phyloP scores from a whole-genome alignment of 1,140 invertebrate species.

The Rhyzopertha dominica region DNA sequence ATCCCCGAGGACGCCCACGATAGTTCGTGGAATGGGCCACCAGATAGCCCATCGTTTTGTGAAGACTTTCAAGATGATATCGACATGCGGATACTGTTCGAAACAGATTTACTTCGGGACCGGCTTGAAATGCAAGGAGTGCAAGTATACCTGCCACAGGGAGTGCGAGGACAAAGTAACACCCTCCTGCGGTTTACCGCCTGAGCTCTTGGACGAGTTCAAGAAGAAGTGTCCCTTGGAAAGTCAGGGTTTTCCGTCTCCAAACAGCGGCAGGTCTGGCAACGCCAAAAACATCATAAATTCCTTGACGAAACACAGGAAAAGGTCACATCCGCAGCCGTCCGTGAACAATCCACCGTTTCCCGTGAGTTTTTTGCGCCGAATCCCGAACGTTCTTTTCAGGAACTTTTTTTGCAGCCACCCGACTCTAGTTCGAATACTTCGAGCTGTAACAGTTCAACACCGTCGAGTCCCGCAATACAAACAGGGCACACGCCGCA shows the following conservation, averaged over 20 bases:
- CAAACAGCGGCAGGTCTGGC: slow-evolving; percentile 41
- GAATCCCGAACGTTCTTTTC: no score
- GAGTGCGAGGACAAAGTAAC: slow-evolving; percentile 89
- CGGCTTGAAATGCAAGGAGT: slow-evolving; percentile 87
- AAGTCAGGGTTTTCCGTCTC: slow-evolving; percentile 35
- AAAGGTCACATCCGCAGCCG: slow-evolving; percentile 55
- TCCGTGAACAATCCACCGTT: slow-evolving; percentile 56
- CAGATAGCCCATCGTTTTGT: slow-evolving; percentile 87
- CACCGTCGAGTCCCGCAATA: slow-evolving; percentile 88
- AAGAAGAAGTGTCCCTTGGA: slow-evolving; percentile 49
- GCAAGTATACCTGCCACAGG: slow-evolving; percentile 87
- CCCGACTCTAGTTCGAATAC: slow-evolving; percentile 89
- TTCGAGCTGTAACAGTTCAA: slow-evolving; percentile 94
- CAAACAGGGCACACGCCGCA: slow-evolving; percentile 54
- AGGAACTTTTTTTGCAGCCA: slow-evolving; percentile 45
- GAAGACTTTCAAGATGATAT: slow-evolving; percentile 82
- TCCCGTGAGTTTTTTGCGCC: slow-evolving; percentile 53
- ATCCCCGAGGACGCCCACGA: slow-evolving; percentile 63
- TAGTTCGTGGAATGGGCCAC: slow-evolving; percentile 76
- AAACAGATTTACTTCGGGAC: slow-evolving; percentile 86
- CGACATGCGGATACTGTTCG: slow-evolving; percentile 85
- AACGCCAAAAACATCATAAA: slow-evolving; percentile 36
- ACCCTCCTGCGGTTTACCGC: slow-evolving; percentile 84
- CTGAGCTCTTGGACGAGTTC: slow-evolving; percentile 76
- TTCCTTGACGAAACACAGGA: slow-evolving; percentile 36